phyloP scores from a whole-genome alignment of 2,888 invertebrate genomes.

The Prosopocoilus inquinatus region DNA sequence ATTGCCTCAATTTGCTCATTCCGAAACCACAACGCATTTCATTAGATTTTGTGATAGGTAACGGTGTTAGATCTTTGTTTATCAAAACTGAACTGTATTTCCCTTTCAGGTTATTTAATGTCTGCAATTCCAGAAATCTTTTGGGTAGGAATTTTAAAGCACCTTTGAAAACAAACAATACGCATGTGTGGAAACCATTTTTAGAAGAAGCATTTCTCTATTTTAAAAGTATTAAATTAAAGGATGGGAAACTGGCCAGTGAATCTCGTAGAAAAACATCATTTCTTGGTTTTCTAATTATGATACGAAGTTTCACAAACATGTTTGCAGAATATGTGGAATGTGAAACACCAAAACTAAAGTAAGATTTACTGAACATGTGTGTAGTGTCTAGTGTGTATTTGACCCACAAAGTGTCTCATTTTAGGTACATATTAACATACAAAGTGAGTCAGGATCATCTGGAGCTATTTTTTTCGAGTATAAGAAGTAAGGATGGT shows the following conservation, averaged over 20 bases:
- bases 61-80: not conserved
- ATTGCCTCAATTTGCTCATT: slow-evolving; percentile 25
- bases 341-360: not conserved
- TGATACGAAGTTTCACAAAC: slow-evolving; percentile 13
- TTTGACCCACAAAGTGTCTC: not conserved
- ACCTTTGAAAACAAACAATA: slow-evolving; percentile 13
- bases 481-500: slow-evolving; percentile 21
- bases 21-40: slow-evolving; percentile 26
- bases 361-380: slow-evolving; percentile 7
- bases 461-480: slow-evolving; percentile 28
- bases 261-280: slow-evolving; percentile 13
- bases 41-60: slow-evolving; percentile 24
- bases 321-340: slow-evolving; percentile 4
- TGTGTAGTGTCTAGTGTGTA: too few species aligned
- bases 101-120: slow-evolving; percentile 25
- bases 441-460: slow-evolving; percentile 30
- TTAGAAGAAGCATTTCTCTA: too few species aligned
- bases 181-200: too few species aligned
- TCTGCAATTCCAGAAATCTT: slow-evolving; percentile 28
- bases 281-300: slow-evolving; percentile 19
- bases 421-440: slow-evolving; percentile 20
- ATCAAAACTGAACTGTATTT: not conserved
- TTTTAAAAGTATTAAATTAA: slow-evolving; percentile 4
- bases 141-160: slow-evolving; percentile 18
- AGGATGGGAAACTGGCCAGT: not conserved